phyloP scores from a whole-genome alignment of 2,797 vertebrate genomes.

The Acrossocheilus fasciatus region DNA sequence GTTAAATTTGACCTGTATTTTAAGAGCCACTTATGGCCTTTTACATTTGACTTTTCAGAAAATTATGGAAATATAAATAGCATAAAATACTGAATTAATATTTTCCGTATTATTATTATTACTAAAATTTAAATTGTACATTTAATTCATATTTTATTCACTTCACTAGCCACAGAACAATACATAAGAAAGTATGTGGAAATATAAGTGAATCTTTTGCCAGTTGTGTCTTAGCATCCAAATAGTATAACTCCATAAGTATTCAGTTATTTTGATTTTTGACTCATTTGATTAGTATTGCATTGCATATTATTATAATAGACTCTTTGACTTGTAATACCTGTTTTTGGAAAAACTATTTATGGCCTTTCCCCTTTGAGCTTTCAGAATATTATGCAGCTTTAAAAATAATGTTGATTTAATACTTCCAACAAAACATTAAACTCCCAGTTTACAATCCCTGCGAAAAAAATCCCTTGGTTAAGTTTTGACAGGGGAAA shows the following conservation, averaged over 20 bases:
- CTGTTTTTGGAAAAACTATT: neutral
- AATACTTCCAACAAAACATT: neutral
- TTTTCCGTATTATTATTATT: neutral
- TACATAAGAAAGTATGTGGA: neutral
- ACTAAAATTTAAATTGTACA: neutral
- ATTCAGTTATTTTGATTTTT: neutral
- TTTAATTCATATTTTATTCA: neutral
- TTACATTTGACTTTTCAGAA: neutral
- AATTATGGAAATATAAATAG: neutral
- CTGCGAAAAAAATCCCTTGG: neutral
- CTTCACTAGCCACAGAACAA: neutral
- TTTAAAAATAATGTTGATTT: neutral
- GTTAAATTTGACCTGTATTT: neutral
- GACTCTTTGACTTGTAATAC: neutral
- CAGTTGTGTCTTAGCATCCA: neutral
- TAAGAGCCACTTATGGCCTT: neutral
- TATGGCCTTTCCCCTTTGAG: neutral
- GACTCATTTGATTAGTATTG: neutral
- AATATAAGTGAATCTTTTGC: neutral
- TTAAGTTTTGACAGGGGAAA: slow-evolving; percentile 20
- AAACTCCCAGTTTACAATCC: neutral
- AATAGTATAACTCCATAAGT: neutral
- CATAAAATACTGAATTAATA: neutral
- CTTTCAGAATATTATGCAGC: neutral
- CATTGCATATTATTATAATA: neutral